Conservation (phyloP, 2,888 invertebrate genomes). For the Agriopis aurantiaria region DNA sequence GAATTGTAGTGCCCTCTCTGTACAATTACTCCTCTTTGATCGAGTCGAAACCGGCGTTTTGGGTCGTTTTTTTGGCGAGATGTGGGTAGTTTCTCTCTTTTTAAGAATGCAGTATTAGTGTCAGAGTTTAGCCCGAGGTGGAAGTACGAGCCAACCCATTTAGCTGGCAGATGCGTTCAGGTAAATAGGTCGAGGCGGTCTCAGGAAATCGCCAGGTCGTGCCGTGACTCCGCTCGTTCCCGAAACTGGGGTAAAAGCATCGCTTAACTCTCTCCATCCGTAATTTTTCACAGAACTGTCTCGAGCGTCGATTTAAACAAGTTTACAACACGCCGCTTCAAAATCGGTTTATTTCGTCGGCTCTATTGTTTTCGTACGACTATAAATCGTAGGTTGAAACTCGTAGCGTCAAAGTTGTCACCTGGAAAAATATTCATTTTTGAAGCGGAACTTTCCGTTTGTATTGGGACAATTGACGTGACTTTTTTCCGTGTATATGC, state of each 20-base stretch:
- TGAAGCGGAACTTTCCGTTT: constrained; percentile 70
- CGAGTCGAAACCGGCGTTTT: constrained; percentile 54
- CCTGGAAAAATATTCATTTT: constrained; percentile 72
- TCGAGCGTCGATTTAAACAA: constrained; percentile 62
- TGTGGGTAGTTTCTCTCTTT: constrained; percentile 48
- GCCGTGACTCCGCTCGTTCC: constrained; percentile 66
- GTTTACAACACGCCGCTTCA: constrained; percentile 59
- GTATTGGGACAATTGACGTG: constrained; percentile 72
- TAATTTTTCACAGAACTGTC: constrained; percentile 73
- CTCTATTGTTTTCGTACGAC: constrained; percentile 43
- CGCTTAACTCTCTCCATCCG: constrained; percentile 60
- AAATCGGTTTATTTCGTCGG: constrained; percentile 48
- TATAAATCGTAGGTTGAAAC: constrained; percentile 47
- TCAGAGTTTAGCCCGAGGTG: constrained; percentile 34
- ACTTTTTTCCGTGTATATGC: constrained; percentile 62
- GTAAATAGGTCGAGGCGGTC: constrained; percentile 68
- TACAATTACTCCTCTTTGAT: constrained; percentile 75
- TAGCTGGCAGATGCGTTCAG: constrained; percentile 69
- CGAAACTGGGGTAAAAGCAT: constrained; percentile 75
- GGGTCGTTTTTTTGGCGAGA: constrained; percentile 50
- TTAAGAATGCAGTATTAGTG: constrained; percentile 34
- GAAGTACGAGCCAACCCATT: constrained; percentile 60
- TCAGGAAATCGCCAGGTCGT: constrained; percentile 72
- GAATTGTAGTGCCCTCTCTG: constrained; percentile 67
- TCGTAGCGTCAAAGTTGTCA: constrained; percentile 58